Evolutionary conservation across 2,888 invertebrate species (phyloP), one percentile per base, ranked within the genome.

Genomic region (Agrotis exclamationis): DNA sequence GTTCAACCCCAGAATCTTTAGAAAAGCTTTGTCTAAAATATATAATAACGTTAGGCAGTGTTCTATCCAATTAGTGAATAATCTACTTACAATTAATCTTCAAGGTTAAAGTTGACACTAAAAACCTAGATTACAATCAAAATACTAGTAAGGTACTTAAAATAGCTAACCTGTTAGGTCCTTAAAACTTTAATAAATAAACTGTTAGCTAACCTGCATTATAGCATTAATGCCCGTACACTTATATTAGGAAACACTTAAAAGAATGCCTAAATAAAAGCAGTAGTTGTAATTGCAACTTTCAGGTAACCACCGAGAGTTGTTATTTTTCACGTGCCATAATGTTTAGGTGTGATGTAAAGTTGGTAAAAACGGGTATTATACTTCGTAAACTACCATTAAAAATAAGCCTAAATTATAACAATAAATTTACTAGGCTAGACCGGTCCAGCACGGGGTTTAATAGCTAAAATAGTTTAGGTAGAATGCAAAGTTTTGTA

Each of bases 401-500:
- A 74, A 79, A 74, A 56, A 63, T 60, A 63, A 67, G 63, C 64
- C 75, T 69, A 65, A 62, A 64, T 64, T 65, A 57, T 57, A 18
- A 58, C 53, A n/a, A 58, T 74, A 79, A 68, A 79, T 74, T 68
- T 79, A 45, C 45, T 47, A 63, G 64, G 33, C 56, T 62, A 63
- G 76, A 39, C 79, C 28, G 28, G 60, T 48, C 28, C 51, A 22
- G 48, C 22, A 13, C 5, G 20, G 51, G 63, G 59, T 18, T 79
- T 63, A 65, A 70, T 78, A 33, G 20, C 51, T 62, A 28, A 51
- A 22, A 44, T 72, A 50, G 18, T 51, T 53, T 22, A 48, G 7
- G 24, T 53, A 33, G 3, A 6, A n/a, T 70, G 57, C 39, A n/a
- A 59, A 71, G 58, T 76, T 56, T n/a, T 76, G n/a, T 54, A 60